Evolutionary conservation across 2,888 invertebrate genomes (phyloP).

Genomic region (Zaprionus lineosus): DNA sequence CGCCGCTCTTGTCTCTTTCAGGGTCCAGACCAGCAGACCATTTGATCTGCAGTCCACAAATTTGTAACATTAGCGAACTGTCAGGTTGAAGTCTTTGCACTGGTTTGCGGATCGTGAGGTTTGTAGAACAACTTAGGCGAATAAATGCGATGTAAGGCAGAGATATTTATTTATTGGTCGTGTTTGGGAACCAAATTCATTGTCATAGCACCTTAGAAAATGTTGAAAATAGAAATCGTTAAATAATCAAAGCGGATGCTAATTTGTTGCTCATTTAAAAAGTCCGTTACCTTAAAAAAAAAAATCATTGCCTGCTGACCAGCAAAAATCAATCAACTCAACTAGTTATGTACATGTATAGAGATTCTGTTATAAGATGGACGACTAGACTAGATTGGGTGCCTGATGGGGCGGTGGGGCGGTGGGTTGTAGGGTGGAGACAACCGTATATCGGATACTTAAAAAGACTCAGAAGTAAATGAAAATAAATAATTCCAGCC

Average conservation of each 20-base stretch:
- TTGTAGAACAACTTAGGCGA: not conserved
- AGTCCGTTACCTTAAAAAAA: constrained; percentile 2
- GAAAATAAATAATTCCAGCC: constrained; percentile 5
- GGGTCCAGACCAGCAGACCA: not conserved
- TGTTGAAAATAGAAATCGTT: too few relatives aligned
- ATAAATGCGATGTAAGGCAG: not conserved
- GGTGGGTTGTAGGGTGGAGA: too few relatives aligned
- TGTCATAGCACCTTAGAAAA: not conserved
- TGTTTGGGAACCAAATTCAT: not conserved
- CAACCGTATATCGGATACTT: constrained; percentile 8
- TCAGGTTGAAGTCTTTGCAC: too few relatives aligned
- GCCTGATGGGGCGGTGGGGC: too few relatives aligned
- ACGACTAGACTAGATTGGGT: too few relatives aligned
- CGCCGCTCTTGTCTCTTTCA: not conserved
- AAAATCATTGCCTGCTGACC: constrained; percentile 1
- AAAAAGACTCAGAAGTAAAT: constrained; percentile 1
- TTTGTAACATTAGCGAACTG: too few relatives aligned
- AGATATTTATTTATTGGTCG: not conserved
- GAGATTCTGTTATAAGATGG: too few relatives aligned
- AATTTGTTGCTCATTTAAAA: not conserved
- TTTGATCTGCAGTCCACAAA: too few relatives aligned
- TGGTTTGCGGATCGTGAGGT: too few relatives aligned
- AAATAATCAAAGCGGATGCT: constrained; percentile 13
- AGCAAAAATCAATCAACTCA: constrained; percentile 19
- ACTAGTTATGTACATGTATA: constrained; percentile 23